These are phyloP conservation scores for Leptopterna dolabrata DNA, from an alignment of 2,888 invertebrate genomes.

Conservation along the genomic window DNA sequence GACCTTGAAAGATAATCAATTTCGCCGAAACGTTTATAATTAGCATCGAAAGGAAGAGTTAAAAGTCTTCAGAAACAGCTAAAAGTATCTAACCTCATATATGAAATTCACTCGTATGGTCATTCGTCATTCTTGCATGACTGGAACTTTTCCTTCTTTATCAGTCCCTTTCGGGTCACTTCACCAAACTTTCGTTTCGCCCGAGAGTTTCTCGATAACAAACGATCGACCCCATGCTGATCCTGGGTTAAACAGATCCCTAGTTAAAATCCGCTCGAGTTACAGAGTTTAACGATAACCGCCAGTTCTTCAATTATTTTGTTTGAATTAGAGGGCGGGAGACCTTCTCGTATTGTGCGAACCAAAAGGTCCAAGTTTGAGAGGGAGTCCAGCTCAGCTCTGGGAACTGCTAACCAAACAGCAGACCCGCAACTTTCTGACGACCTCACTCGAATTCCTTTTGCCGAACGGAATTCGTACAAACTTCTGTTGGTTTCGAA, in stretches of 20 bases:
- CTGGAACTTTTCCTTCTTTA: no score
- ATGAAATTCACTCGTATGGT: no score
- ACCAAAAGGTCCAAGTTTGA: neutral
- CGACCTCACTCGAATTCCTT: neutral
- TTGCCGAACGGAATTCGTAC: neutral
- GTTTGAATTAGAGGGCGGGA: neutral
- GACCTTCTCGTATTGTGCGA: neutral
- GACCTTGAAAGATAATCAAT: no score
- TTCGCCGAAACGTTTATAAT: no score
- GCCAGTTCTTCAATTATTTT: neutral
- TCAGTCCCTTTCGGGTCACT: neutral
- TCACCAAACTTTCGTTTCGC: neutral
- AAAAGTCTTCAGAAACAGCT: no score
- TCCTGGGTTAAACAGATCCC: neutral
- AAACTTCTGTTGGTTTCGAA: neutral
- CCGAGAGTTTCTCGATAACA: neutral
- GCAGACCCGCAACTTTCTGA: constrained; percentile 5
- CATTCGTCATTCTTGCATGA: no score
- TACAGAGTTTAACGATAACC: neutral
- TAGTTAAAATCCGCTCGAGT: neutral
- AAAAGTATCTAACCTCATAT: no score
- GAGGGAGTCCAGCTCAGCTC: neutral
- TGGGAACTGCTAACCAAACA: neutral
- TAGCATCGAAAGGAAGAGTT: no score
- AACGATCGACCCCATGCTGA: neutral